Percentiles rank a stretch among this genome's conserved stretches.
phyloP scores from a whole-genome alignment of 2,797 vertebrate genomes.

The Gymnothorax reevesii region DNA sequence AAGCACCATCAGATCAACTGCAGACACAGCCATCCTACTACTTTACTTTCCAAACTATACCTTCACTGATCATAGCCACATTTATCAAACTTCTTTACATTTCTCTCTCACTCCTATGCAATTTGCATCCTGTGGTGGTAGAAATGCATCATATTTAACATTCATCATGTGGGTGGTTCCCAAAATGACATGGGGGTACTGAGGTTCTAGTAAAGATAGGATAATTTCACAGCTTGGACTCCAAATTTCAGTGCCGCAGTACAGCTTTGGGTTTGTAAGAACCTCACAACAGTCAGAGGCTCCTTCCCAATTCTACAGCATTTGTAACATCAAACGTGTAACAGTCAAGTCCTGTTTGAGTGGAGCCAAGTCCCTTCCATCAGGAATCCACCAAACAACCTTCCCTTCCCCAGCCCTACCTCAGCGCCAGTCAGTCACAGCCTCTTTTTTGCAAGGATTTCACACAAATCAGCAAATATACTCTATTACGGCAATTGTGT shows the following conservation, averaged over 20 bases:
- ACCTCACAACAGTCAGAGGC: not conserved
- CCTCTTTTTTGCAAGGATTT: not conserved
- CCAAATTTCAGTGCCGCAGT: not conserved
- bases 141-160: too few species aligned
- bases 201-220: not conserved
- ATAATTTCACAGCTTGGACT: not conserved
- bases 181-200: not conserved
- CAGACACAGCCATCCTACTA: not conserved
- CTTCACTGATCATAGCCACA: not conserved
- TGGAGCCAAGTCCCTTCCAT: not conserved
- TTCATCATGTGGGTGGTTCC: not conserved
- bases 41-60: not conserved
- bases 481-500: not conserved
- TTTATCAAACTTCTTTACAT: not conserved
- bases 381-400: not conserved
- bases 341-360: not conserved
- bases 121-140: not conserved
- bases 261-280: not conserved
- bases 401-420: not conserved
- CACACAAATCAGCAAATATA: not conserved
- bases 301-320: not conserved
- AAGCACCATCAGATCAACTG: conserved; percentile 41
- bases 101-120: not conserved
- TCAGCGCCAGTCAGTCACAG: not conserved
- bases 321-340: not conserved